These are phyloP conservation scores for Formica exsecta DNA, from an alignment of 1,140 invertebrate species.

Conservation along the genomic window DNA sequence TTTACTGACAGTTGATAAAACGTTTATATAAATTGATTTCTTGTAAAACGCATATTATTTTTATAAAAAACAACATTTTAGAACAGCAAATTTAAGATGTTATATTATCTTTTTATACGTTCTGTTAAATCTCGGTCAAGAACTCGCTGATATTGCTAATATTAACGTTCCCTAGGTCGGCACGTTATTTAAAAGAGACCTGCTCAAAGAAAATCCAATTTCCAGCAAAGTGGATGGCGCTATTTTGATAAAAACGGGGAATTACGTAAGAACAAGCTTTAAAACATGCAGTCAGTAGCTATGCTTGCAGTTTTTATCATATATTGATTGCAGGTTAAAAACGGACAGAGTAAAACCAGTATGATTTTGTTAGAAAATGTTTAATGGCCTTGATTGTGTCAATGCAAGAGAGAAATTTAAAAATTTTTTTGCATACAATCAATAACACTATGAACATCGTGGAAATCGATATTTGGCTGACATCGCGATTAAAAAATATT, in stretches of 20 bases:
- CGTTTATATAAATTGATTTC: neutral
- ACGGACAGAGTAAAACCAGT: neutral
- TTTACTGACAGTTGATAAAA: neutral
- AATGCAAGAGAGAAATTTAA: constrained; percentile 1
- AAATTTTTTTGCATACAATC: neutral
- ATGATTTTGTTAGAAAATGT: neutral
- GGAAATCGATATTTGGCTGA: neutral
- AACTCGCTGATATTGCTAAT: neutral
- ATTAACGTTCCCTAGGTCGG: neutral
- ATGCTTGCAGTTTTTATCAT: constrained; percentile 9
- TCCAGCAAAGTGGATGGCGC: neutral
- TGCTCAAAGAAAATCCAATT: constrained; percentile 20
- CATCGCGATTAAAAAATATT: neutral
- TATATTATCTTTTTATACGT: neutral
- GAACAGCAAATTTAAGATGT: neutral
- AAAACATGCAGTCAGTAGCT: neutral
- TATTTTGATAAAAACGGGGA: neutral
- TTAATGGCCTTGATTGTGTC: neutral
- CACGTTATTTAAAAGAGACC: neutral
- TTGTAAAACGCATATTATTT: neutral
- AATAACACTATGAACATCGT: neutral
- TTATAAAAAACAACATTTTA: neutral
- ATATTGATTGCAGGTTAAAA: neutral
- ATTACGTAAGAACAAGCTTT: constrained; percentile 2
- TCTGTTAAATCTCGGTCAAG: constrained; percentile 2